phyloP scores from a whole-genome alignment of 2,797 vertebrate species.

The Lophius americanus region DNA sequence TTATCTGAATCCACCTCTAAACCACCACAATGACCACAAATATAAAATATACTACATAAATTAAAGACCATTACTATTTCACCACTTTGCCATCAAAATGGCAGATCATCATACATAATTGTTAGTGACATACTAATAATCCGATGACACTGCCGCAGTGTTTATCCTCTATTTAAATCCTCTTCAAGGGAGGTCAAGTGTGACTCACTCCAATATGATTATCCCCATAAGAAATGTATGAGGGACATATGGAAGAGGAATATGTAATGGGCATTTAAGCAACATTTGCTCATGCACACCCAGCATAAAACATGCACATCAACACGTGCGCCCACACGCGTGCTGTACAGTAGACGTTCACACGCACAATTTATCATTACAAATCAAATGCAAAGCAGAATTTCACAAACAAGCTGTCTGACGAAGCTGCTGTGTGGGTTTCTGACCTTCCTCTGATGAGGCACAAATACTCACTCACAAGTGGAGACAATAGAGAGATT shows the following conservation, averaged over 20 bases:
- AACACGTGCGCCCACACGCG: slow-evolving; percentile 34
- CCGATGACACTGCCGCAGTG: slow-evolving; percentile 34
- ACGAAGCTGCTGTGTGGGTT: slow-evolving; percentile 16
- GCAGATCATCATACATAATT: slow-evolving; percentile 35
- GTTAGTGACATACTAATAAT: slow-evolving; percentile 34
- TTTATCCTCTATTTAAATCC: slow-evolving; percentile 69
- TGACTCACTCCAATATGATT: slow-evolving; percentile 69
- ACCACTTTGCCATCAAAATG: slow-evolving; percentile 17
- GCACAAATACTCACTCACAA: slow-evolving; percentile 12
- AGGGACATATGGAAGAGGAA: slow-evolving; percentile 62
- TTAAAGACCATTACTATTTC: slow-evolving; percentile 33
- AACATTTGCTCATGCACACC: slow-evolving; percentile 50
- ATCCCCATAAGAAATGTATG: slow-evolving; percentile 56
- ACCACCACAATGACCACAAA: slow-evolving; percentile 38
- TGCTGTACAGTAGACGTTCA: slow-evolving; percentile 18
- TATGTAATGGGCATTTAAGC: slow-evolving; percentile 44
- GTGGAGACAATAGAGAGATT: slow-evolving; percentile 24
- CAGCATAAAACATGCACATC: slow-evolving; percentile 44
- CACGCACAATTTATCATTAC: slow-evolving; percentile 13
- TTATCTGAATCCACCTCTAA: slow-evolving; percentile 49
- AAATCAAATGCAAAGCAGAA: slow-evolving; percentile 15
- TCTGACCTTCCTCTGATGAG: slow-evolving; percentile 24
- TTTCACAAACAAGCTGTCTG: slow-evolving; percentile 34
- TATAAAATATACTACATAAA: slow-evolving; percentile 43
- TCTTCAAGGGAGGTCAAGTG: slow-evolving; percentile 62